A percentile compares a stretch with the other conserved stretches of the same genome.
Evolutionary conservation across 2,113 vertebrate species (phyloP).

Genomic region (Chrysemys picta): DNA sequence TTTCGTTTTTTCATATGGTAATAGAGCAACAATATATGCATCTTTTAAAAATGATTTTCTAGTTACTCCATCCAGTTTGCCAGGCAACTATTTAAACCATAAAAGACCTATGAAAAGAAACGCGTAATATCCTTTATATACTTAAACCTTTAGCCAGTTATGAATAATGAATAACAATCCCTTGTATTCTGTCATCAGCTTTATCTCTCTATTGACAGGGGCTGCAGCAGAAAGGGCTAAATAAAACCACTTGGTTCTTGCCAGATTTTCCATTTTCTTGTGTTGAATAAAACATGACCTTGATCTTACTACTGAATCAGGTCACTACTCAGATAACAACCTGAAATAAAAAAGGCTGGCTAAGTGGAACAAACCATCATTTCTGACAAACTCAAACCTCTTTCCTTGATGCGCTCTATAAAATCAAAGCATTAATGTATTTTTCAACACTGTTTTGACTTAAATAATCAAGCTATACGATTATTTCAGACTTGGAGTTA

Average conservation of each 20-base stretch:
- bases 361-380: slow-evolving; percentile 70
- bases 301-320: slow-evolving; percentile 74
- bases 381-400: slow-evolving; percentile 69
- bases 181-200: slow-evolving; percentile 75
- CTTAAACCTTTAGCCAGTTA: slow-evolving; percentile 73
- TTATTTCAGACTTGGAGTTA: slow-evolving; percentile 14
- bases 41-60: background rate
- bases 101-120: slow-evolving; percentile 36
- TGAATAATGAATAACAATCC: slow-evolving; percentile 85
- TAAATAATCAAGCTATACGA: background rate
- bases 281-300: slow-evolving; percentile 88
- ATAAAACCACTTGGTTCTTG: slow-evolving; percentile 74
- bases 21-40: background rate
- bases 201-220: slow-evolving; percentile 69
- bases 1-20: background rate
- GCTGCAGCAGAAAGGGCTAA: slow-evolving; percentile 66
- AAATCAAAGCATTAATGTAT: slow-evolving; percentile 56
- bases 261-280: slow-evolving; percentile 85
- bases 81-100: slow-evolving; percentile 36
- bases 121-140: slow-evolving; percentile 72
- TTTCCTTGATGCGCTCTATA: slow-evolving; percentile 55
- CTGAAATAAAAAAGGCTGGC: slow-evolving; percentile 68
- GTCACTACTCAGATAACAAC: slow-evolving; percentile 80
- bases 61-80: slow-evolving; percentile 22
- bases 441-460: slow-evolving; percentile 45